These are phyloP conservation scores for Capitella teleta DNA, from an alignment of 1,140 invertebrate species.

Conservation along the genomic window DNA sequence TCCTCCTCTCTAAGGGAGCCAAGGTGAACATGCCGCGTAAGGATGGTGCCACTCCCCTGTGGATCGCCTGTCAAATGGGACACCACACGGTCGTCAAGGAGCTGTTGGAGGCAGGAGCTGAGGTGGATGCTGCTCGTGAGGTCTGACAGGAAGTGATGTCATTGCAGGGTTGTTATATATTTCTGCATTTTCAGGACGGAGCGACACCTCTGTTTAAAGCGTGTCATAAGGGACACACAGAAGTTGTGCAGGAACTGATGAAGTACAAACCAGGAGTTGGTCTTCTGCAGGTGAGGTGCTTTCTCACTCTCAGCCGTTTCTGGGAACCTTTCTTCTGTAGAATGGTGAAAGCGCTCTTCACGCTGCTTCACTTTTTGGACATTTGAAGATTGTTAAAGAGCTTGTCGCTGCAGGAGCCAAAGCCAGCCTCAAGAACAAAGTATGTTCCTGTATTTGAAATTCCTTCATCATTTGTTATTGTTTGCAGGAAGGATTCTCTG, in stretches of 20 bases:
- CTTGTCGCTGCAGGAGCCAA: slow-evolving; percentile 29
- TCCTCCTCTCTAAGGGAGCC: slow-evolving; percentile 32
- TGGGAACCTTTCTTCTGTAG: slow-evolving; percentile 47
- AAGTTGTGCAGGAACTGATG: slow-evolving; percentile 72
- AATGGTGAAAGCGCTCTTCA: slow-evolving; percentile 83
- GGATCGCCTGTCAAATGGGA: slow-evolving; percentile 74
- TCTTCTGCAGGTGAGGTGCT: slow-evolving; percentile 66
- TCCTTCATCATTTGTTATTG: too few relatives aligned
- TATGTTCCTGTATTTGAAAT: slow-evolving; percentile 13
- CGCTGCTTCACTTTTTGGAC: slow-evolving; percentile 76
- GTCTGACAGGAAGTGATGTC: slow-evolving; percentile 13
- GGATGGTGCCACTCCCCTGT: slow-evolving; percentile 78
- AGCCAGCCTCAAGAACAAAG: slow-evolving; percentile 37
- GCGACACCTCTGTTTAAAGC: slow-evolving; percentile 43
- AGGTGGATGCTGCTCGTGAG: slow-evolving; percentile 37
- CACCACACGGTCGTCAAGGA: slow-evolving; percentile 31
- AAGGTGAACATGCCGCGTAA: slow-evolving; percentile 33
- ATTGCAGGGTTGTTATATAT: not conserved
- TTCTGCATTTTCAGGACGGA: slow-evolving; percentile 29
- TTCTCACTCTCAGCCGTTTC: too few relatives aligned
- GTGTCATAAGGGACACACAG: slow-evolving; percentile 45
- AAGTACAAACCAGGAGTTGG: slow-evolving; percentile 69
- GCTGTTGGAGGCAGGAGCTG: slow-evolving; percentile 29
- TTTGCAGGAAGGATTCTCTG: too few relatives aligned
- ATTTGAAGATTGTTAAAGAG: slow-evolving; percentile 41